These are phyloP conservation scores for Diogma glabrata DNA, from an alignment of 2,888 invertebrate species.

Conservation along the genomic window DNA sequence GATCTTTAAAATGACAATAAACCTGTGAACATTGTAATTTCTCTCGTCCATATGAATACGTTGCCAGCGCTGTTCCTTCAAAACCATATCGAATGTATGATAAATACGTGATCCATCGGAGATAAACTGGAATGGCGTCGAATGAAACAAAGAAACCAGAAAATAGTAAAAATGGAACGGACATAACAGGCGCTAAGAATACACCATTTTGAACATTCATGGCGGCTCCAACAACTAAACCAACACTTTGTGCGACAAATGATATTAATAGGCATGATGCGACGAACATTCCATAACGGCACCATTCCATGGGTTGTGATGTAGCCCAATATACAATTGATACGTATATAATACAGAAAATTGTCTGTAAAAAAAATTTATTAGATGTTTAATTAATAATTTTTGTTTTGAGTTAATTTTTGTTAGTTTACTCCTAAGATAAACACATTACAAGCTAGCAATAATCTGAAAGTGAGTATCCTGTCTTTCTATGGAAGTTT, in stretches of 20 bases:
- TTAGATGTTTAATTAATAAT: constrained; percentile 11
- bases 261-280: constrained; percentile 79
- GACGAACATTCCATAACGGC: constrained; percentile 80
- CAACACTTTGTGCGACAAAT: constrained; percentile 91
- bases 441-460: too few relatives aligned
- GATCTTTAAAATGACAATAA: constrained; percentile 81
- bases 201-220: constrained; percentile 95
- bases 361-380: constrained; percentile 57
- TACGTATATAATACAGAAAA: constrained; percentile 87
- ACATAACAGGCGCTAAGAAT: constrained; percentile 93
- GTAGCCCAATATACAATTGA: constrained; percentile 91
- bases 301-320: constrained; percentile 74
- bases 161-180: constrained; percentile 89
- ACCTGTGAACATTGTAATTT: constrained; percentile 70
- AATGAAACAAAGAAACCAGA: constrained; percentile 96
- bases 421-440: too few relatives aligned
- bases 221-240: constrained; percentile 88
- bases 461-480: too few relatives aligned
- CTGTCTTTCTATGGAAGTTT: too few relatives aligned
- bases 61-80: constrained; percentile 86
- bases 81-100: constrained; percentile 94
- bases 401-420: too few relatives aligned
- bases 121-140: constrained; percentile 87
- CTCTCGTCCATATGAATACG: constrained; percentile 74
- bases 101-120: constrained; percentile 90